Evolutionary conservation across 2,888 invertebrate genomes (phyloP).

Genomic region (Oeneis ivallda): DNA sequence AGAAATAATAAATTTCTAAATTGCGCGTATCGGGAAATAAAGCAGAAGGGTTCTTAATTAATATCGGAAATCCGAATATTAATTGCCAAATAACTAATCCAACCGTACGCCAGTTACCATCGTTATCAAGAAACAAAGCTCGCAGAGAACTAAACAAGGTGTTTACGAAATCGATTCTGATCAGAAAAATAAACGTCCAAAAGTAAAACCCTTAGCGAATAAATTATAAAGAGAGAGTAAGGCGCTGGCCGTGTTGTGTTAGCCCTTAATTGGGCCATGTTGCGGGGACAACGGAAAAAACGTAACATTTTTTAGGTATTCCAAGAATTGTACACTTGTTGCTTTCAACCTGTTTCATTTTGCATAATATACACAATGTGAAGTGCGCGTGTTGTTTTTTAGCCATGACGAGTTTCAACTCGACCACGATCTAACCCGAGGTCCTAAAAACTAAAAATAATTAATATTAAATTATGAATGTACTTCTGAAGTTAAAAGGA

Average conservation of each 20-base stretch:
- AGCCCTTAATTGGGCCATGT: conserved; percentile 78
- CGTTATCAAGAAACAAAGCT: conserved; percentile 60
- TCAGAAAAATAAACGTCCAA: conserved; percentile 68
- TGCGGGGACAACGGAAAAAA: conserved; percentile 69
- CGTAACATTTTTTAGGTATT: conserved; percentile 80
- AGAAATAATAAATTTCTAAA: no score
- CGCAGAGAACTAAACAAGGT: conserved; percentile 73
- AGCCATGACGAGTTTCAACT: conserved; percentile 8
- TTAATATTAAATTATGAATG: no score
- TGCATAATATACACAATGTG: conserved; percentile 46
- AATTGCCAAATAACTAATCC: conserved; percentile 5
- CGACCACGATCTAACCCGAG: conserved; percentile 1
- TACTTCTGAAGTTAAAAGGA: no score
- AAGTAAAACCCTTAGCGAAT: conserved; percentile 70
- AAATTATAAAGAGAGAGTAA: conserved; percentile 71
- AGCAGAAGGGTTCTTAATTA: not conserved
- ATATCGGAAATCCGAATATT: conserved; percentile 1
- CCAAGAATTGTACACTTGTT: conserved; percentile 78
- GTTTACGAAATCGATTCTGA: conserved; percentile 77
- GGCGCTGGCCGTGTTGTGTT: conserved; percentile 57
- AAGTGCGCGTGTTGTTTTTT: conserved; percentile 27
- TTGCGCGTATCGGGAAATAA: no score
- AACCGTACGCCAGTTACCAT: conserved; percentile 30
- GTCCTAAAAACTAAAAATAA: no score
- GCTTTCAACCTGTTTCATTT: conserved; percentile 52